Percentiles rank a stretch among this genome's conserved stretches.
Evolutionary conservation across 2,113 vertebrate species (phyloP).

Genomic region (Anhinga anhinga): DNA sequence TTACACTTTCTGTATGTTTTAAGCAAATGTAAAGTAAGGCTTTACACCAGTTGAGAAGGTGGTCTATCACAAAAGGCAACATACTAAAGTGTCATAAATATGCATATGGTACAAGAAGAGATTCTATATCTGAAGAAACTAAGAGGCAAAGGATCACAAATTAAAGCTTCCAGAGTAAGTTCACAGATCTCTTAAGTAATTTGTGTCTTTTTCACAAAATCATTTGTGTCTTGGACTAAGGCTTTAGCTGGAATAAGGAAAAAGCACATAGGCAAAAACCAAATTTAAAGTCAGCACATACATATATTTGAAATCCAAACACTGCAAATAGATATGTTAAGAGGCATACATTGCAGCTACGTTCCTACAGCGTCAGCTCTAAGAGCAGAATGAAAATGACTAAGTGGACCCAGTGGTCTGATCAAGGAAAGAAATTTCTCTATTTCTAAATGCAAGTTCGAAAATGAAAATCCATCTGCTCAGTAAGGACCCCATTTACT

Average conservation of each 20-base stretch:
- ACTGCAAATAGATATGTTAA: background rate
- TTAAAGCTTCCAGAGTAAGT: background rate
- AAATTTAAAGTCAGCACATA: background rate
- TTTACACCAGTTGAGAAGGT: background rate
- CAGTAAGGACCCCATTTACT: background rate
- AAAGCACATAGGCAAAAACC: background rate
- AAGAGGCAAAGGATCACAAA: background rate
- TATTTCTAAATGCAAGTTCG: background rate
- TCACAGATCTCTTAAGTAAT: background rate
- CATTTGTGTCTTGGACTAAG: background rate
- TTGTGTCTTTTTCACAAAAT: background rate
- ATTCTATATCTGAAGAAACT: background rate
- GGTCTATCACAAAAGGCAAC: background rate
- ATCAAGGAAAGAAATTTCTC: background rate
- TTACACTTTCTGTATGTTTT: background rate
- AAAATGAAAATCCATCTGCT: background rate
- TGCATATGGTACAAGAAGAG: rapidly evolving
- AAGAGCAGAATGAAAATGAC: background rate
- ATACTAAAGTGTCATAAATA: background rate
- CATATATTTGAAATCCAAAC: background rate
- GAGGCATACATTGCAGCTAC: background rate
- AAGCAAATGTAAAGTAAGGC: background rate
- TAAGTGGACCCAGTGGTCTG: background rate
- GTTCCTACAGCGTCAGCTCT: background rate
- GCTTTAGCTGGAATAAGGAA: background rate